A percentile compares a stretch with the other conserved stretches of the same genome.
Conservation (phyloP, 2,113 vertebrate genomes). For the Mesembrinibis cayennensis region DNA sequence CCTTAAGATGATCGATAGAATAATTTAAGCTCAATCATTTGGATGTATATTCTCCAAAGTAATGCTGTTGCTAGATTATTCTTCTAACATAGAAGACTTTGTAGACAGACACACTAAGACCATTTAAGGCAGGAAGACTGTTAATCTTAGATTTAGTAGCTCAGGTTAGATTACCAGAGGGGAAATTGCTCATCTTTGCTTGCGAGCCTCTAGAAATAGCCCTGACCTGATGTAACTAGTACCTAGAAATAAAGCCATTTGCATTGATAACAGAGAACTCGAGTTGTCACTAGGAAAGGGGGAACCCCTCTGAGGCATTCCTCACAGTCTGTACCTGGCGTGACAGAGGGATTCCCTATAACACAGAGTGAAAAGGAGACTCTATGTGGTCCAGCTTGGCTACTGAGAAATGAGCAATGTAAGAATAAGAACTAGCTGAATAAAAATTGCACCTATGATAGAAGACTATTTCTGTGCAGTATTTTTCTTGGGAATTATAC, state of each 20-base stretch:
- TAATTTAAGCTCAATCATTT: not conserved
- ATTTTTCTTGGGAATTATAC: not conserved
- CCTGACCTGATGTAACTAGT: not conserved
- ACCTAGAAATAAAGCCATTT: slow-evolving; percentile 46
- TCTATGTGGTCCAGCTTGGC: not conserved
- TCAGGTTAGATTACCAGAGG: slow-evolving; percentile 29
- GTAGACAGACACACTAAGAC: not conserved
- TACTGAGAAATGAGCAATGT: not conserved
- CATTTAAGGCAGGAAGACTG: slow-evolving; percentile 11
- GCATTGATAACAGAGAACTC: not conserved
- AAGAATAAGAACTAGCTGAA: not conserved
- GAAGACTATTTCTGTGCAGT: not conserved
- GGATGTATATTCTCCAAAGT: not conserved
- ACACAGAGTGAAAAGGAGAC: not conserved
- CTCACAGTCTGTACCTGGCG: fast-evolving
- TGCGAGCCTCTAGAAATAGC: slow-evolving; percentile 39
- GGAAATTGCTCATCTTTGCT: slow-evolving; percentile 25
- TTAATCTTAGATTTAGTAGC: slow-evolving; percentile 41
- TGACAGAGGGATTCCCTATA: not conserved
- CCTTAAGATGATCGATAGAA: not conserved
- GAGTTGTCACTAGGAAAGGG: not conserved
- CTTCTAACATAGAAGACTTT: not conserved
- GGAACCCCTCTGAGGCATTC: not conserved
- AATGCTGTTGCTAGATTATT: not conserved
- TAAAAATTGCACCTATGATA: not conserved